Conservation (phyloP, 1,140 invertebrate species). For the Lutraria rhynchaena region DNA sequence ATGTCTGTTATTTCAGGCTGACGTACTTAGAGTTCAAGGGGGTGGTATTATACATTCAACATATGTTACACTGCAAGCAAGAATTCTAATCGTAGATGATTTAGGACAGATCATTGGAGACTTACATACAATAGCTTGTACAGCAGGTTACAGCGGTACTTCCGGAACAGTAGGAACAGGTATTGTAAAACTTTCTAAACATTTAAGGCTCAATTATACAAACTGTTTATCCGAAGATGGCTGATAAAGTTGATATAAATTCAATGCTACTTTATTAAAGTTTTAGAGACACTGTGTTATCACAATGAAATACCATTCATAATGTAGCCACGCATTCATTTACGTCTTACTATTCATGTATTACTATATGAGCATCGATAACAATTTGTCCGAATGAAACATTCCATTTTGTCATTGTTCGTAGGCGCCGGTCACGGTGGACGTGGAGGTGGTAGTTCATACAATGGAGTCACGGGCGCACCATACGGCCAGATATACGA, state of each 20-base stretch:
- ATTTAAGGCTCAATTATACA: too few relatives aligned
- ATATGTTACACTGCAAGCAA: conserved; percentile 65
- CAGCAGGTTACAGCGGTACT: conserved; percentile 59
- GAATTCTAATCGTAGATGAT: conserved; percentile 69
- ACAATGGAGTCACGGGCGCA: conserved; percentile 57
- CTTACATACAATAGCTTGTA: conserved; percentile 65
- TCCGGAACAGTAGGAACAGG: conserved; percentile 50
- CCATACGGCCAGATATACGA: conserved; percentile 70
- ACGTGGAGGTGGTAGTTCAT: conserved; percentile 68
- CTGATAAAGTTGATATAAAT: too few relatives aligned
- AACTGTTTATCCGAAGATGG: too few relatives aligned
- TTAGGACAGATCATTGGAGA: conserved; percentile 70
- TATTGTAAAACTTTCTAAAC: too few relatives aligned
- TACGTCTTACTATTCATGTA: too few relatives aligned
- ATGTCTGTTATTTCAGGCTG: conserved; percentile 67
- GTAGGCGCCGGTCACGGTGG: conserved; percentile 75
- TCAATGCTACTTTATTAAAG: too few relatives aligned
- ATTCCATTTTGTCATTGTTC: not conserved
- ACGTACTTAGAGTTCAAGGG: conserved; percentile 65
- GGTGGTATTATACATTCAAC: conserved; percentile 70
- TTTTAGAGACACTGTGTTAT: too few relatives aligned
- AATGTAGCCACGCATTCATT: too few relatives aligned
- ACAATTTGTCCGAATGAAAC: too few relatives aligned
- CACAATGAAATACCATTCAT: too few relatives aligned
- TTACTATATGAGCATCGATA: too few relatives aligned